These are phyloP conservation scores for Nyctibius grandis DNA, from an alignment of 2,797 vertebrate genomes.

Conservation along the genomic window DNA sequence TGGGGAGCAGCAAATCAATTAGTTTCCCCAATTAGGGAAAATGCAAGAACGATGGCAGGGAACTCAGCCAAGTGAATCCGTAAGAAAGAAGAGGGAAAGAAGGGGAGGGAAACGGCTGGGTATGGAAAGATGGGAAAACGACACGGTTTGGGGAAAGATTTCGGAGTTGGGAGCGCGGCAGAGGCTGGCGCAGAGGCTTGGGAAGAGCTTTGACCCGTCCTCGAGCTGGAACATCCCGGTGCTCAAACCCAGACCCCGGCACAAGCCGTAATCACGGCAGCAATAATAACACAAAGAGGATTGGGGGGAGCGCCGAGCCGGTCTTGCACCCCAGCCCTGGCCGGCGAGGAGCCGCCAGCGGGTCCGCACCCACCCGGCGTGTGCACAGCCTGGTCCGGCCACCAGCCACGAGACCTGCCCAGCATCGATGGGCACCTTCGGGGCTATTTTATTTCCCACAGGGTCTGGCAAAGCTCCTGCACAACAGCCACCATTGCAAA, in stretches of 20 bases:
- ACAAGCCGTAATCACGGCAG: accelerated
- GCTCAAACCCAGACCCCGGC: not conserved
- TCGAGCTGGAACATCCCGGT: accelerated
- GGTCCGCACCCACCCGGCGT: not conserved
- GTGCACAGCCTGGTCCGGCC: accelerated
- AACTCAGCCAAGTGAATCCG: not conserved
- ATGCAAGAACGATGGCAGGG: accelerated
- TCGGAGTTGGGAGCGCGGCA: accelerated
- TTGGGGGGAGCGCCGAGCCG: accelerated
- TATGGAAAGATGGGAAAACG: not conserved
- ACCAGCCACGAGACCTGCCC: not conserved
- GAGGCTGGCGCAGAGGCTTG: not conserved
- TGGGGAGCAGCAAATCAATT: not conserved
- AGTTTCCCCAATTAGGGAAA: not conserved
- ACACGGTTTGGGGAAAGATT: accelerated
- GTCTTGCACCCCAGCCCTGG: accelerated
- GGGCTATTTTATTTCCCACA: not conserved
- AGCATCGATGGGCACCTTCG: accelerated
- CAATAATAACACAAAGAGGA: not conserved
- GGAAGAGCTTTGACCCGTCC: not conserved
- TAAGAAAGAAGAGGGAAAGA: not conserved
- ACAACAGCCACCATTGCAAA: not conserved
- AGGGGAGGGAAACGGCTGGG: not conserved
- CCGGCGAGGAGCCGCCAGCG: accelerated
- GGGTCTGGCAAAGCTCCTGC: not conserved